phyloP scores from a whole-genome alignment of 2,113 vertebrate genomes.

The Meles meles region DNA sequence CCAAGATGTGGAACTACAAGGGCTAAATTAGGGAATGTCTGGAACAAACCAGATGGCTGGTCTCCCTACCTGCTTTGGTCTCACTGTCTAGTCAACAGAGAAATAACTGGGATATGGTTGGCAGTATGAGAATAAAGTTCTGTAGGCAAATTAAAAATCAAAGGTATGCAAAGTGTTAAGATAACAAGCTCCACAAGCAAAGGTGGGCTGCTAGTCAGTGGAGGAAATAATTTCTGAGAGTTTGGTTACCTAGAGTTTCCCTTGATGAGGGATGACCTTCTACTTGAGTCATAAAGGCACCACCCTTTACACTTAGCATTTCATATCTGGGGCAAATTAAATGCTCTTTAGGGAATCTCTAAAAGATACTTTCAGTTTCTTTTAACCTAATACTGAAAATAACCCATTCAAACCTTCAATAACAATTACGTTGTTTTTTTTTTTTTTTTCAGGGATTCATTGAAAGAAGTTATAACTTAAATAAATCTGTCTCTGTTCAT shows the following conservation, averaged over 20 bases:
- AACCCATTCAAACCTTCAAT: not conserved
- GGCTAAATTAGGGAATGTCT: not conserved
- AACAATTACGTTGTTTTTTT: not conserved
- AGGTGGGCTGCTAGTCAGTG: no score
- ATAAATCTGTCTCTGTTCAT: not conserved
- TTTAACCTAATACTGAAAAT: not conserved
- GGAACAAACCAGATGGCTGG: not conserved
- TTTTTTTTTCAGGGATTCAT: not conserved
- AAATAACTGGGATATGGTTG: not conserved
- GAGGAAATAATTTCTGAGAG: not conserved
- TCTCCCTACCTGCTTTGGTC: not conserved
- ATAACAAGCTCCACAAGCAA: not conserved
- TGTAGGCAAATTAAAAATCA: not conserved
- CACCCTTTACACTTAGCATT: not conserved
- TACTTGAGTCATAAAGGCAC: not conserved
- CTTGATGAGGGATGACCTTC: not conserved
- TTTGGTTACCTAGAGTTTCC: not conserved
- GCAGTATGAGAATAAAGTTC: not conserved
- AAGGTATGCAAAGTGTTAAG: not conserved
- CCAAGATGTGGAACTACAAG: not conserved
- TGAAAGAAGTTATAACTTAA: not conserved
- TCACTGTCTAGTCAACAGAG: not conserved
- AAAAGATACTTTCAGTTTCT: not conserved
- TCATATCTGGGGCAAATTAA: not conserved
- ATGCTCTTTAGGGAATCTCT: not conserved